Evolutionary conservation across 2,797 vertebrate species (phyloP).

Genomic region (Peromyscus nudipes): DNA sequence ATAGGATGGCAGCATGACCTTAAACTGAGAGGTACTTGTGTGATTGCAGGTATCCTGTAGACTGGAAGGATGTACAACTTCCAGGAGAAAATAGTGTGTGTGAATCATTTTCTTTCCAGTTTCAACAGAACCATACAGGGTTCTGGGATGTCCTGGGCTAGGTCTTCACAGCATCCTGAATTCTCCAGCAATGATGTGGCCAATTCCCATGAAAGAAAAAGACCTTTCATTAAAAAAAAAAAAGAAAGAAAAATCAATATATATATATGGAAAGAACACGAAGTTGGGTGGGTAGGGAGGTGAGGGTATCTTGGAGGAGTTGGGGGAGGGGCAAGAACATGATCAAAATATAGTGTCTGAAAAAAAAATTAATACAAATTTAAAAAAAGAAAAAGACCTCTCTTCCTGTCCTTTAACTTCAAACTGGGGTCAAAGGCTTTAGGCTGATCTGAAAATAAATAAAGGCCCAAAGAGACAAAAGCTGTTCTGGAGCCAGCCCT

Average conservation of each 20-base stretch:
- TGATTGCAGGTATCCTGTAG: not conserved
- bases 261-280: not conserved
- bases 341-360: not conserved
- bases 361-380: not conserved
- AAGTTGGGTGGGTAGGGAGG: not conserved
- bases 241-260: not conserved
- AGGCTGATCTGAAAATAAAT: conserved; percentile 82
- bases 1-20: not conserved
- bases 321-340: not conserved
- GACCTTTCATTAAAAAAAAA: not conserved
- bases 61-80: not conserved
- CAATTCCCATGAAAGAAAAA: conserved; percentile 55
- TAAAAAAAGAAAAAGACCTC: conserved; percentile 30
- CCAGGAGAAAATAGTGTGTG: not conserved
- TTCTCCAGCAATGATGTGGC: conserved; percentile 44
- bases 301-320: not conserved
- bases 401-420: conserved; percentile 80
- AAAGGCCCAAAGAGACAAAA: conserved; percentile 79
- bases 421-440: conserved; percentile 79
- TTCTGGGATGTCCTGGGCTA: not conserved
- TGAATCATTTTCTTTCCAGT: not conserved
- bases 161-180: not conserved
- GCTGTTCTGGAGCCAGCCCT: conserved; percentile 68
- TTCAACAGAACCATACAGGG: not conserved
- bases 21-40: not conserved